Conservation (phyloP, 2,113 vertebrate species). For the Hyla sarda region DNA sequence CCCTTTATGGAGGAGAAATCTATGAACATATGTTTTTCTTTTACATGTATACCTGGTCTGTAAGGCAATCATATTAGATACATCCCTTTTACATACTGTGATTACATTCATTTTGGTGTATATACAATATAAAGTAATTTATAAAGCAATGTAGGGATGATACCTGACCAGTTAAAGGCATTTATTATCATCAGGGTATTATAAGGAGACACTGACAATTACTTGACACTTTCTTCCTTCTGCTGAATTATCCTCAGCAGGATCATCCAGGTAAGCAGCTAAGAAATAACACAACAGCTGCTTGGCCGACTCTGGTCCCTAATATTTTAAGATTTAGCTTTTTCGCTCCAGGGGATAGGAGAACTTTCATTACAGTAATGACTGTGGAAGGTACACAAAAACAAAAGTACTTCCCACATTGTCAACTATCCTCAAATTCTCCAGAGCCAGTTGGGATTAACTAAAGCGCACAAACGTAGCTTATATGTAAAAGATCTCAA, state of each 20-base stretch:
- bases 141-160: no score
- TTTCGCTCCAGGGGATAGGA: background rate
- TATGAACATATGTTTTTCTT: background rate
- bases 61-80: background rate
- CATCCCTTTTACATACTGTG: background rate
- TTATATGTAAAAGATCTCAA: background rate
- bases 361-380: constrained; percentile 22
- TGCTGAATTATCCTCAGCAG: background rate
- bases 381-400: background rate
- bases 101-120: no score
- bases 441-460: background rate
- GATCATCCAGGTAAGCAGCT: background rate
- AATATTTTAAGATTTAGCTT: constrained; percentile 36
- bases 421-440: constrained; percentile 37
- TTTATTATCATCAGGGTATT: background rate
- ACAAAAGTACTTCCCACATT: background rate
- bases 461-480: background rate
- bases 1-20: no score
- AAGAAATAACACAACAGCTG: constrained; percentile 24
- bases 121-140: background rate
- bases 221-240: background rate
- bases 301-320: background rate
- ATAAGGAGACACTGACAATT: background rate
- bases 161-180: background rate
- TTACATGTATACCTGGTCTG: background rate